Conservation (phyloP, 2,797 vertebrate species). For the Dicrostonyx torquatus region DNA sequence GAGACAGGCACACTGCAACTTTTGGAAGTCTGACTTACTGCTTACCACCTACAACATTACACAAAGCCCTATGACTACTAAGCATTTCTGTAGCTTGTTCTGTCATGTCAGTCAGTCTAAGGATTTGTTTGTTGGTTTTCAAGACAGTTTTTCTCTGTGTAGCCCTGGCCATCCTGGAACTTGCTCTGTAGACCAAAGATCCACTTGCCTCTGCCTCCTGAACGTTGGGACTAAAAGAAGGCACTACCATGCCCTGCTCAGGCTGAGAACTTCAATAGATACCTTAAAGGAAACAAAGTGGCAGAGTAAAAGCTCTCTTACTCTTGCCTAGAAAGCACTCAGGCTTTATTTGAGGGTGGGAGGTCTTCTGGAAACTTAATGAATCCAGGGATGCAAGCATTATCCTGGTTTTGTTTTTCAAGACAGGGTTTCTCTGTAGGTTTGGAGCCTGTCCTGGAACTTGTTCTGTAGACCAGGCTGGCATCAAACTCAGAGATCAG, state of each 20-base stretch:
- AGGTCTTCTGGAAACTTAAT: not conserved
- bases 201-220: not conserved
- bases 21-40: not conserved
- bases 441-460: not conserved
- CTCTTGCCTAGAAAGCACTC: too few species aligned
- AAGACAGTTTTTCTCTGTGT: not conserved
- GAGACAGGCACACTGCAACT: not conserved
- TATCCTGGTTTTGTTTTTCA: too few species aligned
- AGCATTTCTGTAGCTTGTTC: conserved; percentile 5
- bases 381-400: not conserved
- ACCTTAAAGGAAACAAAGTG: not conserved
- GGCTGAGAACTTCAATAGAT: not conserved
- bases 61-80: not conserved
- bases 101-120: not conserved
- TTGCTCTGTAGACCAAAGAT: not conserved
- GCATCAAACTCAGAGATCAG: too few species aligned
- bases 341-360: not conserved
- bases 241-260: not conserved
- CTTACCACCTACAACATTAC: not conserved
- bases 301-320: too few species aligned
- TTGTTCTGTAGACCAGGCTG: not conserved
- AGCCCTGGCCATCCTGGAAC: not conserved
- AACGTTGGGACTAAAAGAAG: not conserved
- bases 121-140: not conserved
- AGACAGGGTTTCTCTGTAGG: too few species aligned